Evolutionary conservation across 2,888 invertebrate species (phyloP).

Genomic region (Drosophila limbata): DNA sequence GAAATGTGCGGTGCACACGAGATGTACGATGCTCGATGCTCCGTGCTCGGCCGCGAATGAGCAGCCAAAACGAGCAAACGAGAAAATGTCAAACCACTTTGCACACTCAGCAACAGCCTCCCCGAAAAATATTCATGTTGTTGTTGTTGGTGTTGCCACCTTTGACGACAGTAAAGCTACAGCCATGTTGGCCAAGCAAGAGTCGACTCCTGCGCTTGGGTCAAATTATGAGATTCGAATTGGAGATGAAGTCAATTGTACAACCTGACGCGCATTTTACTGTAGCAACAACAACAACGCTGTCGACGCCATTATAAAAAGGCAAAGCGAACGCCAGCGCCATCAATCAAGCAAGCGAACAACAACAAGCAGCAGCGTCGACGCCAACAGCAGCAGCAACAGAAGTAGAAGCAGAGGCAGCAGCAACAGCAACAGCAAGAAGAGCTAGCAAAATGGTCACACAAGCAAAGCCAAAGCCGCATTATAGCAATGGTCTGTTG

Average conservation of each 20-base stretch:
- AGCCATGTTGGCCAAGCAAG: constrained; percentile 60
- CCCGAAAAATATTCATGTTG: constrained; percentile 10
- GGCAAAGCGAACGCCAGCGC: constrained; percentile 69
- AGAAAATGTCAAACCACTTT: constrained; percentile 78
- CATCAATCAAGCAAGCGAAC: constrained; percentile 72
- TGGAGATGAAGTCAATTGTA: constrained; percentile 64
- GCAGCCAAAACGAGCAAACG: constrained; percentile 68
- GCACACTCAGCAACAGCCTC: constrained; percentile 51
- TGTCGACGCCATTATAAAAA: constrained; percentile 75
- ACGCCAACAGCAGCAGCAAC: constrained; percentile 23
- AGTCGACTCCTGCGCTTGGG: constrained; percentile 47
- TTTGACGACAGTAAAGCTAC: constrained; percentile 62
- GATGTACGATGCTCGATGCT: constrained; percentile 23
- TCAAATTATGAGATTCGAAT: constrained; percentile 66
- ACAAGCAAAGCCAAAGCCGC: constrained; percentile 52
- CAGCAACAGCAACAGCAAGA: constrained; percentile 39
- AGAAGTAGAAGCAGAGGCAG: constrained; percentile 27
- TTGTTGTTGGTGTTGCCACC: constrained; percentile 42
- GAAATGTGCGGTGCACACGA: constrained; percentile 70
- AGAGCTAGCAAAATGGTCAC: constrained; percentile 56
- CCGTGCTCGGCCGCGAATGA: constrained; percentile 64
- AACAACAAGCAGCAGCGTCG: constrained; percentile 48
- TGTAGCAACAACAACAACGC: constrained; percentile 49
- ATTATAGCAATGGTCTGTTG: constrained; percentile 37
- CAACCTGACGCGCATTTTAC: constrained; percentile 72